Base-by-base conservation (phyloP, 2,888 invertebrate genomes). In the Mylabris sibirica region DNA sequence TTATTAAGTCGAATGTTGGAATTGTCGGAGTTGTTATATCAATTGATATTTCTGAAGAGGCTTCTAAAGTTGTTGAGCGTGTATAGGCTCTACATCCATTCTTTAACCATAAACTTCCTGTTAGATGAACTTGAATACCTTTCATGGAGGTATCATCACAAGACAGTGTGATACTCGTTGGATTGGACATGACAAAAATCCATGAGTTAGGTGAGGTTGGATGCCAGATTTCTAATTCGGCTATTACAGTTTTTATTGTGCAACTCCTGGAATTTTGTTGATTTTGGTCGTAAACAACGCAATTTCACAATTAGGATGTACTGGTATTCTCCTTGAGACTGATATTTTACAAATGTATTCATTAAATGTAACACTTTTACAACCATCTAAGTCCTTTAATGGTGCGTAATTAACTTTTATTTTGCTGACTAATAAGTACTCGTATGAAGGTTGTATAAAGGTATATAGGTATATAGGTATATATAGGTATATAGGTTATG, bases 271-370 rank as follows among this genome's bases (percentile, higher is more conserved):
- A 53, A 72, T 62, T 53, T 34, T 60, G 11, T 6, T 63, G 9
- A 49, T 57, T 24, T 64, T 44, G 53, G 53, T 14, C 26, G 34
- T 59, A 22, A 61, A 64, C 22, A 72, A 53, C 57, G 22, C 26
- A n/a, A 59, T 62, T 65, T 72, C 70, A 30, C 72, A 72, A 14
- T n/a, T 11, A 38, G 12, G 38, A 38, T 38, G 12, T 11, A 62
- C 59, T 11, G 72, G 72, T 26, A 62, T 63, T 65, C 70, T 67
- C 12, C 64, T 59, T n/a, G 64, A 53, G n/a, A 60, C n/a, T 20
- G 65, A 57, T 11, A 62, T 49, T 12, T 17, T 49, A 44, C 70
- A 64, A 17, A 67, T 35, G 59, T 63, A 69, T 20, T 30, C 34
- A 44, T 20, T 17, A 20, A 26, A 59, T n/a, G 59, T 6, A 12